A percentile compares a stretch with the other conserved stretches of the same genome.
These are phyloP conservation scores for Heteropelma amictum DNA, from an alignment of 2,888 invertebrate genomes.

Conservation along the genomic window DNA sequence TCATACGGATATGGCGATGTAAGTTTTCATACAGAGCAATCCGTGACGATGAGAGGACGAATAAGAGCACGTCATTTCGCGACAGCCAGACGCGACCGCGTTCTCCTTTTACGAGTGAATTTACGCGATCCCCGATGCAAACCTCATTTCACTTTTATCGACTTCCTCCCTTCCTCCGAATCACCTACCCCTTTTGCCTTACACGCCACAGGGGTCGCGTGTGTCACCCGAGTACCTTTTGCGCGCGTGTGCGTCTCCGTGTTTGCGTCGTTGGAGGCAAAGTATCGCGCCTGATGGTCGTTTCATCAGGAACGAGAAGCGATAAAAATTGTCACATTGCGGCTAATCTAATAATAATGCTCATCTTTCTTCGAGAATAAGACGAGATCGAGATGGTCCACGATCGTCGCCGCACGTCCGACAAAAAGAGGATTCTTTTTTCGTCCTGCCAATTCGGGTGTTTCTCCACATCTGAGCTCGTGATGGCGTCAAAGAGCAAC, in stretches of 20 bases:
- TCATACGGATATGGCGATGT: background rate
- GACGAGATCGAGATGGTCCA: background rate
- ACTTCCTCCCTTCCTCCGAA: background rate
- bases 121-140: slow-evolving; percentile 68
- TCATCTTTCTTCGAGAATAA: no score
- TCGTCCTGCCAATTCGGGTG: no score
- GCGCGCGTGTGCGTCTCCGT: background rate
- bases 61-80: slow-evolving; percentile 34
- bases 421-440: no score
- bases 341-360: slow-evolving; percentile 41
- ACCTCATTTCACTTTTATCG: slow-evolving; percentile 65
- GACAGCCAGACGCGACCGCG: slow-evolving; percentile 44
- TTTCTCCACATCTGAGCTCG: no score
- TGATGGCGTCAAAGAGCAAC: no score
- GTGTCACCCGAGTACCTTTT: no score
- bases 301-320: slow-evolving; percentile 15
- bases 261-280: background rate
- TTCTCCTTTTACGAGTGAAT: slow-evolving; percentile 63
- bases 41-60: background rate
- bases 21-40: background rate
- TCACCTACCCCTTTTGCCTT: no score
- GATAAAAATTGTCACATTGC: slow-evolving; percentile 33
- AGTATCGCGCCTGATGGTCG: slow-evolving; percentile 1
- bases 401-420: no score
- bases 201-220: no score